Conservation (phyloP, 2,113 vertebrate species). For the Setophaga kirtlandii region DNA sequence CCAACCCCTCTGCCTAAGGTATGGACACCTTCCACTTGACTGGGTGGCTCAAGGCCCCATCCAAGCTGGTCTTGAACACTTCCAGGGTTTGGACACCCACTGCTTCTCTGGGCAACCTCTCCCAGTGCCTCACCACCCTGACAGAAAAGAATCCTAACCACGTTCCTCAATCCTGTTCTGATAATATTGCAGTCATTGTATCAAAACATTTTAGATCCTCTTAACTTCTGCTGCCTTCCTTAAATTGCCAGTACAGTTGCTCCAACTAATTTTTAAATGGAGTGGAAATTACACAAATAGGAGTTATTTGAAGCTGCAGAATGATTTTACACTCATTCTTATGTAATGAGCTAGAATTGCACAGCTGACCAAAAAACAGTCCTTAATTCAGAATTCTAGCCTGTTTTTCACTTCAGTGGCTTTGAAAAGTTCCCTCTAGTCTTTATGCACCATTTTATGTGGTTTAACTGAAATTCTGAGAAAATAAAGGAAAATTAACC, state of each 20-base stretch:
- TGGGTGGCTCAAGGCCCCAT: not conserved
- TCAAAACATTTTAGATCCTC: not conserved
- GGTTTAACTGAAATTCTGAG: constrained; percentile 9
- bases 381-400: not conserved
- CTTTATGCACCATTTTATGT: not conserved
- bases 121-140: not conserved
- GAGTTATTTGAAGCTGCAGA: constrained; percentile 22
- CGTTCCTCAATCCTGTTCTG: not conserved
- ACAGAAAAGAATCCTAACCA: not conserved
- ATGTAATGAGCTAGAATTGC: not conserved
- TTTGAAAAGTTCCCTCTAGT: constrained; percentile 25
- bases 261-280: constrained; percentile 30
- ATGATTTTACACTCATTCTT: constrained; percentile 26
- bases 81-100: not conserved
- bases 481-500: not conserved
- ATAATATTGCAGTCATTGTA: not conserved
- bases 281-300: constrained; percentile 22
- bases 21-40: not conserved
- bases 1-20: not conserved
- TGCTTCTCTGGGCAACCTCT: not conserved
- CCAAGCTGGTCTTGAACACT: not conserved
- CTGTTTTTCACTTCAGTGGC: not conserved
- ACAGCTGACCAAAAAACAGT: constrained; percentile 22
- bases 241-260: not conserved
- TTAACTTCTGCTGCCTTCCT: not conserved